Conservation (phyloP, 2,888 invertebrate species). For the Theretra japonica region DNA sequence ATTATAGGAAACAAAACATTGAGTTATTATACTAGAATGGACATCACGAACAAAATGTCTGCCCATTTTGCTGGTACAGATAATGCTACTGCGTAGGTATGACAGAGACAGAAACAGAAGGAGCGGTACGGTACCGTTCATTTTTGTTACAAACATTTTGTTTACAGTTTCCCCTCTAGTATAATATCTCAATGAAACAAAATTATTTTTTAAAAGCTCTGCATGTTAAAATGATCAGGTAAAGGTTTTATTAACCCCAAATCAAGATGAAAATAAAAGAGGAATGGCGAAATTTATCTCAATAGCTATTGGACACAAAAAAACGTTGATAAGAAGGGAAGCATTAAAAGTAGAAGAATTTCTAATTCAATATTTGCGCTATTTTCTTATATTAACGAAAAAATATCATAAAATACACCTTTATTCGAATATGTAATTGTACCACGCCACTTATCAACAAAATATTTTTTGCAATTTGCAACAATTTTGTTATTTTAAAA, state of each 20-base stretch:
- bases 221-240: too few relatives aligned
- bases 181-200: too few relatives aligned
- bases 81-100: too few relatives aligned
- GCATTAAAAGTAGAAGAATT: not conserved
- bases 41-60: too few relatives aligned
- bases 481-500: not conserved
- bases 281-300: not conserved
- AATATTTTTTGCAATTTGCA: not conserved
- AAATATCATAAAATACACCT: not conserved
- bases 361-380: not conserved
- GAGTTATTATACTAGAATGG: too few relatives aligned
- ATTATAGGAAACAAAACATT: not conserved
- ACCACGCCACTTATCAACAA: not conserved
- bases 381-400: not conserved
- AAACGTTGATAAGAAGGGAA: not conserved
- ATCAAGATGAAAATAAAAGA: not conserved
- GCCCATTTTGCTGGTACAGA: too few relatives aligned
- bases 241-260: too few relatives aligned
- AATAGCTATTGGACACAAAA: not conserved
- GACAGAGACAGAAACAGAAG: too few relatives aligned
- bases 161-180: too few relatives aligned
- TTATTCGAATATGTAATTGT: not conserved
- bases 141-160: too few relatives aligned
- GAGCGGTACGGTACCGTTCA: too few relatives aligned
- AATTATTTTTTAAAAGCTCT: not conserved